Evolutionary conservation across 2,888 invertebrate genomes (phyloP), one percentile per base, ranked within the genome.

Genomic region (Sphaerophoria rueppellii): DNA sequence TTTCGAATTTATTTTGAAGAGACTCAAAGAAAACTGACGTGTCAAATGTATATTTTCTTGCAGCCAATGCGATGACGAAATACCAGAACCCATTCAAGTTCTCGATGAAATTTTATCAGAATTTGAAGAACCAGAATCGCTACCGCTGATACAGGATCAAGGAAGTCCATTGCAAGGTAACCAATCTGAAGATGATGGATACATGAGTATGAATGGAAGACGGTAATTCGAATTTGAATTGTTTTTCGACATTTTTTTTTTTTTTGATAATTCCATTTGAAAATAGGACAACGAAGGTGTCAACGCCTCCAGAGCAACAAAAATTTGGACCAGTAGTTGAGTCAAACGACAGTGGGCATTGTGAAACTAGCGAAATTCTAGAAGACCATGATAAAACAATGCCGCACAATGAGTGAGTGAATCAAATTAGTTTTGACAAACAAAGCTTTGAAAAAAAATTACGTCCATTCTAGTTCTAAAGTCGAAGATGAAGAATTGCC

Each of bases 131-230:
- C 90, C 90, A 37, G 89, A 91, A 82, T 90, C 90, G 48, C 90
- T 90, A 85, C 91, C 91, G 43, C 89, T 89, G 80, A 91, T 91
- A 81, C 87, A 89, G 86, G 90, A 90, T 86, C 90, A 90, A 91
- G 96, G 96, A 93, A 96, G 96, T 91, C 95, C 95, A 89, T 95
- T 95, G 88, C 94, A 95, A 91, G 96, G 96, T 88, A 96, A 96
- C 92, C 96, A 96, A 91, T 96, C 96, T 76, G 96, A 97, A 92
- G 96, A 97, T 94, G 96, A 97, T 94, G 96, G 96, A 92, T 96
- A 97, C 93, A 96, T 96, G 96, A 96, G 96, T 93, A 96, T 96
- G 94, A 97, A 96, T 94, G 96, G 96, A 88, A 94, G 96, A 91
- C 95, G 94, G 94, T 94, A 87, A 69, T 6, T 12, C 6, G 40